Percentiles rank a stretch among this genome's conserved stretches.
Evolutionary conservation across 2,888 invertebrate genomes (phyloP).

Genomic region (Lydus trimaculatus): DNA sequence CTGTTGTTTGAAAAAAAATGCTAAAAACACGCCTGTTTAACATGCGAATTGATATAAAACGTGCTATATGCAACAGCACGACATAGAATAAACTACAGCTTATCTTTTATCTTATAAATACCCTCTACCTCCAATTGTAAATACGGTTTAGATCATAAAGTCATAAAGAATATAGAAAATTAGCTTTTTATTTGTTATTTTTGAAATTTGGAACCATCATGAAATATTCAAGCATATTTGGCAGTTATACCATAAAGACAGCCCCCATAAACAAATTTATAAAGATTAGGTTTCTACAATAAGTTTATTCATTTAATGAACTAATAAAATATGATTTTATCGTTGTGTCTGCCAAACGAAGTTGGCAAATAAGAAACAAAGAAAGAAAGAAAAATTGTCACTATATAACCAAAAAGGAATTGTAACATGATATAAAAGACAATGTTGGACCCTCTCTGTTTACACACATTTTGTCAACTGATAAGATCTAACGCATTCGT

Average conservation of each 20-base stretch:
- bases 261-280: slow-evolving; percentile 5
- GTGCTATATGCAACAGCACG: too few relatives aligned
- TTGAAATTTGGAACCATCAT: too few relatives aligned
- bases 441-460: slow-evolving; percentile 22
- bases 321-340: slow-evolving; percentile 24
- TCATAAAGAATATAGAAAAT: too few relatives aligned
- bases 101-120: too few relatives aligned
- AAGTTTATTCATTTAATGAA: slow-evolving; percentile 17
- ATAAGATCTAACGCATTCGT: slow-evolving; percentile 29
- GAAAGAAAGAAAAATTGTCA: slow-evolving; percentile 11
- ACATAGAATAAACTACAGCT: too few relatives aligned
- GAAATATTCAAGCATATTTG: slow-evolving; percentile 2
- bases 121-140: too few relatives aligned
- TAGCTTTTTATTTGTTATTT: neutral
- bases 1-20: too few relatives aligned
- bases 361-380: slow-evolving; percentile 17
- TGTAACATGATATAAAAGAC: slow-evolving; percentile 26
- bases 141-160: too few relatives aligned
- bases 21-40: too few relatives aligned
- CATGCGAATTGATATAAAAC: too few relatives aligned
- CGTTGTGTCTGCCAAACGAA: slow-evolving; percentile 20
- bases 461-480: slow-evolving; percentile 30
- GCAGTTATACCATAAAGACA: neutral
- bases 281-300: neutral
- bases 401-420: slow-evolving; percentile 7